Percentiles rank a stretch among this genome's conserved stretches.
Conservation (phyloP, 2,888 invertebrate genomes). For the Elgonia sp. region DNA sequence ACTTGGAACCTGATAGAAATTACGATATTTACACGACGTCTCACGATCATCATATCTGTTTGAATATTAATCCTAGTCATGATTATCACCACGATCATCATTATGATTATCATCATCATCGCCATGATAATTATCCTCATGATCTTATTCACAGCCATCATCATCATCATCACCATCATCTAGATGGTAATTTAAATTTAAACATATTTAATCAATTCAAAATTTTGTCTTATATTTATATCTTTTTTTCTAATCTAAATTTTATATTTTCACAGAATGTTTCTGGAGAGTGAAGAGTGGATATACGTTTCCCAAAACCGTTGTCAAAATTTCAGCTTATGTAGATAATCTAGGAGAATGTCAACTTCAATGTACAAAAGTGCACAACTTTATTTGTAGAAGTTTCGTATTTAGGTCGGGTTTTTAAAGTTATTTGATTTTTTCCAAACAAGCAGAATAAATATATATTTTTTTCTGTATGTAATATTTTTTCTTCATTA, state of each 20-base stretch:
- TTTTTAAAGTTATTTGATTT: not conserved
- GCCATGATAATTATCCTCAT: conserved; percentile 79
- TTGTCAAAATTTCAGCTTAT: conserved; percentile 90
- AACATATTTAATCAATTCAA: too few species aligned
- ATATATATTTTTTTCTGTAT: too few species aligned
- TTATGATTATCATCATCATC: conserved; percentile 14
- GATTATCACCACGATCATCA: conserved; percentile 80
- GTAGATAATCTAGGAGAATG: conserved; percentile 92
- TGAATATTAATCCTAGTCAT: conserved; percentile 57
- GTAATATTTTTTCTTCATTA: too few species aligned
- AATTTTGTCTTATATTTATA: too few species aligned
- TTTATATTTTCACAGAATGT: conserved; percentile 89
- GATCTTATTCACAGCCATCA: conserved; percentile 68
- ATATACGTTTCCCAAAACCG: conserved; percentile 89
- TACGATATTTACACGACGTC: conserved; percentile 94
- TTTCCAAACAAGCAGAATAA: not conserved
- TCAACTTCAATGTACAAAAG: conserved; percentile 93
- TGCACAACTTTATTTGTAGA: conserved; percentile 92
- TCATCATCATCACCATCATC: conserved; percentile 77
- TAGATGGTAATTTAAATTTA: too few species aligned
- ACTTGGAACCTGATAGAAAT: conserved; percentile 91
- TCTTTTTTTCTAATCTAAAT: too few species aligned
- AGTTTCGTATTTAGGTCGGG: conserved; percentile 93
- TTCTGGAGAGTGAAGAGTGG: conserved; percentile 94
- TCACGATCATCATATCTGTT: conserved; percentile 53